phyloP scores from a whole-genome alignment of 2,113 vertebrate species.

The Trematocara stigmaticum region DNA sequence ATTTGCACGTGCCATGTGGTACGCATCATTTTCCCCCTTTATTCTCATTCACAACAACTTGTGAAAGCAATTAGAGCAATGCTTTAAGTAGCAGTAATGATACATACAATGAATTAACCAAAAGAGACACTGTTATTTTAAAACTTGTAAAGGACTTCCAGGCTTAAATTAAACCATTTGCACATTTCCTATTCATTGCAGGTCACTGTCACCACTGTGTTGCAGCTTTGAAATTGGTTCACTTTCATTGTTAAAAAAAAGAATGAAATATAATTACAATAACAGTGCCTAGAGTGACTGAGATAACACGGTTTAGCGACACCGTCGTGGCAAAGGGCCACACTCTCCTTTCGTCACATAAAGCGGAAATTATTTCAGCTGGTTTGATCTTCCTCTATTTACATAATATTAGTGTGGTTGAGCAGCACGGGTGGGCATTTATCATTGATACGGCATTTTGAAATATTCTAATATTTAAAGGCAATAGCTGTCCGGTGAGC shows the following conservation, averaged over 20 bases:
- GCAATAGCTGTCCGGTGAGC: constrained; percentile 27
- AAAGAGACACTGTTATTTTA: not conserved
- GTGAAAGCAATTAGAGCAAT: not conserved
- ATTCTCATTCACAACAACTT: not conserved
- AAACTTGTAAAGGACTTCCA: not conserved
- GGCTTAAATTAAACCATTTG: not conserved
- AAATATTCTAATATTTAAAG: constrained; percentile 56
- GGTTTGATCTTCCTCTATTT: constrained; percentile 46
- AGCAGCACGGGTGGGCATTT: constrained; percentile 18
- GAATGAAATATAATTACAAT: constrained; percentile 25
- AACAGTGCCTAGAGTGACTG: constrained; percentile 24
- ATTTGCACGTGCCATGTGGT: not conserved
- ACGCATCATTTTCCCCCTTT: not conserved
- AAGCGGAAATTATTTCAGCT: constrained; percentile 49
- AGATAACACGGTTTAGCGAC: constrained; percentile 44
- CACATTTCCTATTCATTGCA: not conserved
- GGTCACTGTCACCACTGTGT: constrained; percentile 6
- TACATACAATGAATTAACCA: not conserved
- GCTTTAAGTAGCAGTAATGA: not conserved
- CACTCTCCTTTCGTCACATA: constrained; percentile 37
- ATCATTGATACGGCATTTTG: constrained; percentile 39
- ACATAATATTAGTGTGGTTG: constrained; percentile 35
- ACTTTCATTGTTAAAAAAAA: constrained; percentile 14
- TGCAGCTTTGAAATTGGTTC: constrained; percentile 21
- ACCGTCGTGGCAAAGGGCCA: constrained; percentile 26